Conservation (phyloP, 2,888 invertebrate species). For the Lepidochrysops patricia region DNA sequence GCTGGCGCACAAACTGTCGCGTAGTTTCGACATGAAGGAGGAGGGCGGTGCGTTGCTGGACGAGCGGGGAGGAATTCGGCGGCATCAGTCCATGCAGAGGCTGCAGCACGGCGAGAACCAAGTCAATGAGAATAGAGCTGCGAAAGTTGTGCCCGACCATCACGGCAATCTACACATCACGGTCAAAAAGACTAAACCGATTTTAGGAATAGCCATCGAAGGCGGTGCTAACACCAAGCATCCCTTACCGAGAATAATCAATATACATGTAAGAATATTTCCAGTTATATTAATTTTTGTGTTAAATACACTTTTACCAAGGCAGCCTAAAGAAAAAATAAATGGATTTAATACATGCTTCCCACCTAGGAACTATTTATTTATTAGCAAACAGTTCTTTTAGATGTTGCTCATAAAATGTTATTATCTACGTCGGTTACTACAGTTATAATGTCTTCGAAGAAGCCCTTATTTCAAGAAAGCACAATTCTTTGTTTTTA, state of each 20-base stretch:
- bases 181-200: slow-evolving; percentile 94
- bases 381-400: not conserved
- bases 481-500: not conserved
- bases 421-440: not conserved
- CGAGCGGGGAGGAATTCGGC: slow-evolving; percentile 77
- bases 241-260: slow-evolving; percentile 94
- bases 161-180: slow-evolving; percentile 91
- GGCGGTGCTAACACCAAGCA: slow-evolving; percentile 97
- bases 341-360: not conserved
- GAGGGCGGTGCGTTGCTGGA: slow-evolving; percentile 83
- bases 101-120: slow-evolving; percentile 75
- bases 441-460: not conserved
- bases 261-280: slow-evolving; percentile 87
- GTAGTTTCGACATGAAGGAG: slow-evolving; percentile 92
- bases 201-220: slow-evolving; percentile 96
- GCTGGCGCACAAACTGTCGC: slow-evolving; percentile 88
- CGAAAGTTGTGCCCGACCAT: slow-evolving; percentile 86
- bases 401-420: not conserved
- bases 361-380: too few species aligned
- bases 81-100: slow-evolving; percentile 86
- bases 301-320: not conserved
- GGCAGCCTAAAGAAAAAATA: not conserved
- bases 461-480: not conserved
- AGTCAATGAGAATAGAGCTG: slow-evolving; percentile 66
- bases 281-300: not conserved